A percentile compares a stretch with the other conserved stretches of the same genome.
These are phyloP conservation scores for Siphonodentalium dalli DNA, from an alignment of 2,888 invertebrate species.

Conservation along the genomic window DNA sequence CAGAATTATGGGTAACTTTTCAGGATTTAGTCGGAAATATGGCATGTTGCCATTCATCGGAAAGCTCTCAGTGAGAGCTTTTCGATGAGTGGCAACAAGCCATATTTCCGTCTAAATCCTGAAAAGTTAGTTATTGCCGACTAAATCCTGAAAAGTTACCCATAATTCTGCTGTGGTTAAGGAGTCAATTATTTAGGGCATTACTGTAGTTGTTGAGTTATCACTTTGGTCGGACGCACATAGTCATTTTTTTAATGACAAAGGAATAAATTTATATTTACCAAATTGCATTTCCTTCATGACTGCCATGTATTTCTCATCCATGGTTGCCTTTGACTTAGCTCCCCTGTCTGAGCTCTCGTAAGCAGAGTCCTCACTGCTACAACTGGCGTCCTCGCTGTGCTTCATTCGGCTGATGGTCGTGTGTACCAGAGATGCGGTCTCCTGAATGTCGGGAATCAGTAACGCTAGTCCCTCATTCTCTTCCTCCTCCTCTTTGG, in stretches of 20 bases:
- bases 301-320: slow-evolving; percentile 81
- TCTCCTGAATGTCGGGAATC: slow-evolving; percentile 87
- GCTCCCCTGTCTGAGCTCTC: slow-evolving; percentile 1
- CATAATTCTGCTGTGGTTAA: too few relatives aligned
- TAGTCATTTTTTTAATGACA: background rate
- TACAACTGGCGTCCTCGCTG: background rate
- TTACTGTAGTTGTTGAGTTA: too few relatives aligned
- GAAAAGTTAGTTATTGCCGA: too few relatives aligned
- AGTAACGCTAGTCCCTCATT: slow-evolving; percentile 88
- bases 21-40: too few relatives aligned
- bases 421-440: slow-evolving; percentile 66
- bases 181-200: too few relatives aligned
- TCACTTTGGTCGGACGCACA: background rate
- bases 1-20: too few relatives aligned
- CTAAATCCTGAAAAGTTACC: too few relatives aligned
- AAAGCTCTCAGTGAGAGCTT: too few relatives aligned
- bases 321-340: slow-evolving; percentile 55
- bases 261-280: slow-evolving; percentile 62
- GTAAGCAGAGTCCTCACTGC: background rate
- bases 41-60: too few relatives aligned
- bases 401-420: slow-evolving; percentile 43
- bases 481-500: slow-evolving; percentile 77
- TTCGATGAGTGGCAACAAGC: too few relatives aligned
- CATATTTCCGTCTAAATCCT: too few relatives aligned
- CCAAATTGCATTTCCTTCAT: slow-evolving; percentile 91